phyloP scores from a whole-genome alignment of 2,113 vertebrate species.

The Hyla sarda region DNA sequence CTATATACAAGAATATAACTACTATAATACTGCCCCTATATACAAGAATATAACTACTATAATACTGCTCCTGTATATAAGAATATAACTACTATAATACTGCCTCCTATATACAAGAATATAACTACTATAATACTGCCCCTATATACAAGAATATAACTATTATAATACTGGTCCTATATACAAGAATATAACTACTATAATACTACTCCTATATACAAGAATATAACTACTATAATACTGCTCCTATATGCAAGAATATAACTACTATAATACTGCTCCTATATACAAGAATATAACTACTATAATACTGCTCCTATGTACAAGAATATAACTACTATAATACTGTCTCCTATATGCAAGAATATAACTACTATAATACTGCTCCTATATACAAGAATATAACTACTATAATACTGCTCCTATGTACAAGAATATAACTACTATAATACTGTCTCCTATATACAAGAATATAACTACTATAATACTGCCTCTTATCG shows the following conservation, averaged over 20 bases:
- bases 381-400: too few relatives aligned
- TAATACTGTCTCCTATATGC: too few relatives aligned
- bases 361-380: too few relatives aligned
- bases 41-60: not conserved
- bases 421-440: slow-evolving; percentile 8
- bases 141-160: too few relatives aligned
- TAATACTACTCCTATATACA: not conserved
- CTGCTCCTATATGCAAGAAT: too few relatives aligned
- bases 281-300: too few relatives aligned
- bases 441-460: slow-evolving; percentile 10
- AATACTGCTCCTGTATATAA: not conserved
- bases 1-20: not conserved
- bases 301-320: too few relatives aligned
- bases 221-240: too few relatives aligned
- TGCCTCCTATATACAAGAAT: not conserved
- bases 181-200: slow-evolving; percentile 14
- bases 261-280: too few relatives aligned
- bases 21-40: not conserved
- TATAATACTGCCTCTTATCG: slow-evolving; percentile 14
- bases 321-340: too few relatives aligned
- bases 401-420: too few relatives aligned
- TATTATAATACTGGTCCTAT: not conserved
- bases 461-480: slow-evolving; percentile 11
- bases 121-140: slow-evolving; percentile 8
- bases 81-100: slow-evolving; percentile 2